Evolutionary conservation across 2,113 vertebrate species (phyloP).

Genomic region (Peromyscus californicus): DNA sequence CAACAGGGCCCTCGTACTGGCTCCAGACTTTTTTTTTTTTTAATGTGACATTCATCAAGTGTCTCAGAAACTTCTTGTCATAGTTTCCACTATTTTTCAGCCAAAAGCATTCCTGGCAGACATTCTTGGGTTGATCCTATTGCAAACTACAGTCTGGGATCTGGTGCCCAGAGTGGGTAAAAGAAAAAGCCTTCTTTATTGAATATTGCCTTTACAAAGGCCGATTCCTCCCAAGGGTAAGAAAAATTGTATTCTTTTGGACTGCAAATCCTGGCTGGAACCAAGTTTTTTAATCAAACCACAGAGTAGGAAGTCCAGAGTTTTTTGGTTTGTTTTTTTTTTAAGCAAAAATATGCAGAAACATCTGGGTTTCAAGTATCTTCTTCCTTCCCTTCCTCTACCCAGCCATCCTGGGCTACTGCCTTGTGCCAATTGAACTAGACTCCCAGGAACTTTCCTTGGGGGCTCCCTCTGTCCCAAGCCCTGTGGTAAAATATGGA

Average conservation of each 20-base stretch:
- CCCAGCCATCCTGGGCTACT: background rate
- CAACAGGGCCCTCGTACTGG: background rate
- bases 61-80: constrained; percentile 22
- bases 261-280: background rate
- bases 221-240: background rate
- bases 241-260: background rate
- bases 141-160: constrained; percentile 18
- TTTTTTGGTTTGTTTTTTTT: no score
- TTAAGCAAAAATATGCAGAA: background rate
- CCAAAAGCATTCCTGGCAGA: constrained; percentile 45
- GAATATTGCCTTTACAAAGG: background rate
- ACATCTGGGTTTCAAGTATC: background rate
- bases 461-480: background rate
- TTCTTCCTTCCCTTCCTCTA: background rate
- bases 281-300: background rate
- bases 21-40: background rate
- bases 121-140: background rate
- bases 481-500: background rate
- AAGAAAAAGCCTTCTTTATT: constrained; percentile 2
- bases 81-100: constrained; percentile 65
- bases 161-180: background rate
- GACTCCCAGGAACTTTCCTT: background rate
- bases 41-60: constrained; percentile 7
- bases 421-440: background rate
- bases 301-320: background rate